A percentile compares a stretch with the other conserved stretches of the same genome.
These are phyloP conservation scores for Lottia gigantea DNA, from an alignment of 2,888 invertebrate genomes.

Conservation along the genomic window DNA sequence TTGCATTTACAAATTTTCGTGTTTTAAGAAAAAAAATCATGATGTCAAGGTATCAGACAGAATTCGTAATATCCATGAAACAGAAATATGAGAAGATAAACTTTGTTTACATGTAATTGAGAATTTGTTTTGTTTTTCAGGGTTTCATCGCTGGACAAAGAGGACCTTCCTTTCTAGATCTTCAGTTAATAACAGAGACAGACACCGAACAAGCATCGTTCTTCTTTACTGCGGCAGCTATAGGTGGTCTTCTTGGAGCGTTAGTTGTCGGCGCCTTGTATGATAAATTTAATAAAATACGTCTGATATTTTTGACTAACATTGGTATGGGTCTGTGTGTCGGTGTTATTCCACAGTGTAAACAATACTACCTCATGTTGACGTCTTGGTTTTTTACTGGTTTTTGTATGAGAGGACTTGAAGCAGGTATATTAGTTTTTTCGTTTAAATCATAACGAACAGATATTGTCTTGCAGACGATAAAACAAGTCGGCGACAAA, in stretches of 20 bases:
- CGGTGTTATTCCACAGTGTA: constrained; percentile 58
- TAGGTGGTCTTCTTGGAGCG: constrained; percentile 62
- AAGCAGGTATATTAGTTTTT: not conserved
- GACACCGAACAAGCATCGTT: constrained; percentile 46
- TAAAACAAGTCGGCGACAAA: no score
- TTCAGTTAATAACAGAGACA: constrained; percentile 47
- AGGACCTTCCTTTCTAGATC: constrained; percentile 60
- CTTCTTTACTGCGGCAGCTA: constrained; percentile 60
- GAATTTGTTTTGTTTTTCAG: constrained; percentile 32
- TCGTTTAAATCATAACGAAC: no score
- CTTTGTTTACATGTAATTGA: not conserved
- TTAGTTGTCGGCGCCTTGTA: constrained; percentile 48
- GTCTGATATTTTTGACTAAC: constrained; percentile 57
- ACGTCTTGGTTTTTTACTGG: constrained; percentile 49
- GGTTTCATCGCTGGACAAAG: constrained; percentile 62
- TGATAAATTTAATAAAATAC: constrained; percentile 47
- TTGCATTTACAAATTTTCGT: no score
- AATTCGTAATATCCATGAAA: not conserved
- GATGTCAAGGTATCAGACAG: no score
- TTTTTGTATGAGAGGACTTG: constrained; percentile 58
- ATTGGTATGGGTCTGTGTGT: constrained; percentile 57
- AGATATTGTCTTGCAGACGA: no score
- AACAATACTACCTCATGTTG: constrained; percentile 40
- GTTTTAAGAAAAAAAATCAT: no score
- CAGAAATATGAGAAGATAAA: no score